Evolutionary conservation across 2,888 invertebrate genomes (phyloP), one percentile per base, ranked within the genome.

Genomic region (Corythucha ciliata): DNA sequence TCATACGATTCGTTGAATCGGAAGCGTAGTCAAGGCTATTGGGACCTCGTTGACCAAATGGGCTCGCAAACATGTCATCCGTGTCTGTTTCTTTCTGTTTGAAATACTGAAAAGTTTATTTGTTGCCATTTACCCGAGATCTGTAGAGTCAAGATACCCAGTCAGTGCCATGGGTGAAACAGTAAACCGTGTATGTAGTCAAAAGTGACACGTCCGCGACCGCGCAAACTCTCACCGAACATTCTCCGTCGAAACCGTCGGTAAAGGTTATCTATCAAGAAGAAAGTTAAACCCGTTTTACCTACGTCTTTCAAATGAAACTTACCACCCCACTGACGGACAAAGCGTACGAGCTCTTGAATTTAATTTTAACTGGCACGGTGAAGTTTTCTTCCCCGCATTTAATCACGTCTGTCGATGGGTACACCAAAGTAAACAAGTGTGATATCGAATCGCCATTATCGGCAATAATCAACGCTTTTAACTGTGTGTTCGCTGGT

Each of bases 381-480:
- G 22, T 33, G 22, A 54, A 27, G 4, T 54, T 48, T 4, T 54
- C 18, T 8, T 58, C 42, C 7, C 55, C 39, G 21, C 60, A 60
- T 4, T 29, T 45, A 37, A 67, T 64, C 24, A 57, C 41, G 10
- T 64, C 48, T 20, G 42, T 44, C 27, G 42, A 48, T 4, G 54
- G 53, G 14, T 40, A 58, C 22, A 49, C 40, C 20, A 53, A 21
- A 10, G 47, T 39, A 12, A 56, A 45, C n/a, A 36, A 21, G 4
- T 52, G 39, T 12, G 36, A 27, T 14, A 49, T 33, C 26, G 33
- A 16, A 27, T 49, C 49, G 10, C 39, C 49, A 8, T 55, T 33
- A n/a, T 26, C 21, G 21, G 44, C 52, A 20, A 48, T 42, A 7
- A 52, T 27, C 2, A 32, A 21, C 4, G 26, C 26, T 16, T 32